Evolutionary conservation across 2,113 vertebrate genomes (phyloP), one percentile per base, ranked within the genome.

Genomic region (Noturus placidus): DNA sequence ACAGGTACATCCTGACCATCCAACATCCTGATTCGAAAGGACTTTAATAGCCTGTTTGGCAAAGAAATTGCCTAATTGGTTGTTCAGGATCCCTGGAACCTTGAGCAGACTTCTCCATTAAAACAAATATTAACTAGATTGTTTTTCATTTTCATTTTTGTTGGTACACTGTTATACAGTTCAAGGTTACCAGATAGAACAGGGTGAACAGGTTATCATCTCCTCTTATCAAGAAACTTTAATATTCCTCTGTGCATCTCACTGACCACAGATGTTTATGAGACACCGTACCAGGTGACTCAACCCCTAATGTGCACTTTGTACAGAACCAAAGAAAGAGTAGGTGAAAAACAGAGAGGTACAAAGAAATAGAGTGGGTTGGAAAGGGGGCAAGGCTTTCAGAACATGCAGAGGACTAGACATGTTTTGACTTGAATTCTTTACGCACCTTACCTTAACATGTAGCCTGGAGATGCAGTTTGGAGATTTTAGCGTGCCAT

Each of bases 391-490:
- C 59, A 30, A 77, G 69, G 11, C 54, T 27, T 86, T 63, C 19
- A 35, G 42, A 86, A 14, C 76, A 54, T 13, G n/a, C 76, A 38
- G 35, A 79, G 10, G 30, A 42, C 30, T 20, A 85, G 54, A 61
- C 88, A 59, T 84, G 91, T 90, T 30, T 42, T 46, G 35, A 54
- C 90, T 88, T 87, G 88, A 57, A 19, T 56, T 65, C 54, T 9
- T 6, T 76, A 82, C 85, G 89, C 88, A 85, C 91, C 86, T 54
- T 76, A 81, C 38, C 35, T 46, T 65, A 88, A 89, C 67, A 79
- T 82, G 85, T 88, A 87, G 78, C 91, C 86, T 56, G 30, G 14
- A 88, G 90, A 27, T 82, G 89, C 80, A 54, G n/a, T 86, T 61
- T 84, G 83, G 22, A 87, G 54, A 56, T 69, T 52, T 67, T 54